Evolutionary conservation across 2,888 invertebrate species (phyloP).

Genomic region (Tenthredo mesomela): DNA sequence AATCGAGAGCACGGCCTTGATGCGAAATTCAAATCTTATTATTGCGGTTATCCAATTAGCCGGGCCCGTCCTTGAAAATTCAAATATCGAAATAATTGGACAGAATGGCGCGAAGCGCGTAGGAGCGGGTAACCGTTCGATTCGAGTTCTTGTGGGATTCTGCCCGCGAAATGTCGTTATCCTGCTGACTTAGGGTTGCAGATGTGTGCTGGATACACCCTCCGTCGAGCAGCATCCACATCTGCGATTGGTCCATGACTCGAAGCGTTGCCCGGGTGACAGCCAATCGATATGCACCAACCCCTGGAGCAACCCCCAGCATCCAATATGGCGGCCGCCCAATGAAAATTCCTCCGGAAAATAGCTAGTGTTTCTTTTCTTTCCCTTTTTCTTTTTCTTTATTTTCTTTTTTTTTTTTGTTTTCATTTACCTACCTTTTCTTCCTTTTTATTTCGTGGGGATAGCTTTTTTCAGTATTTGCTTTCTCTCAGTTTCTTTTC

Average conservation of each 20-base stretch:
- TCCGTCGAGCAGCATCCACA: conserved; percentile 50
- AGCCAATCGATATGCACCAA: conserved; percentile 47
- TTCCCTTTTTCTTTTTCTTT: conserved; percentile 10
- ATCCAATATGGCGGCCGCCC: conserved; percentile 73
- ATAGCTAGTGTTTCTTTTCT: conserved; percentile 74
- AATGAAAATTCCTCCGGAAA: conserved; percentile 77
- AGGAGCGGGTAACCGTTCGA: conserved; percentile 72
- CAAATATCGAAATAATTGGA: conserved; percentile 70
- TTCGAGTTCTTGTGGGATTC: conserved; percentile 77
- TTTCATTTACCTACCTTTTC: conserved; percentile 67
- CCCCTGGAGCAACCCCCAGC: conserved; percentile 60
- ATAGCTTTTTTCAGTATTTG: conserved; percentile 45
- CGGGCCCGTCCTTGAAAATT: conserved; percentile 68
- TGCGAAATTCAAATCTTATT: conserved; percentile 74
- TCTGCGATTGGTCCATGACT: conserved; percentile 73
- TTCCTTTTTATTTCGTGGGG: conserved; percentile 60
- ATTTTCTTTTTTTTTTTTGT: conserved; percentile 21
- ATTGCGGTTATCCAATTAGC: conserved; percentile 72
- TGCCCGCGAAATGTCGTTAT: conserved; percentile 77
- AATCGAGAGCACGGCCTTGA: conserved; percentile 60
- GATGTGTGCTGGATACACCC: conserved; percentile 57
- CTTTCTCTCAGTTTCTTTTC: conserved; percentile 50
- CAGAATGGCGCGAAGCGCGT: conserved; percentile 63
- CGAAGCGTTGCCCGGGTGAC: conserved; percentile 75
- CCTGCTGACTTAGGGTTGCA: conserved; percentile 70